Evolutionary conservation across 2,113 vertebrate genomes (phyloP).

Genomic region (Paramisgurnus dabryanus): DNA sequence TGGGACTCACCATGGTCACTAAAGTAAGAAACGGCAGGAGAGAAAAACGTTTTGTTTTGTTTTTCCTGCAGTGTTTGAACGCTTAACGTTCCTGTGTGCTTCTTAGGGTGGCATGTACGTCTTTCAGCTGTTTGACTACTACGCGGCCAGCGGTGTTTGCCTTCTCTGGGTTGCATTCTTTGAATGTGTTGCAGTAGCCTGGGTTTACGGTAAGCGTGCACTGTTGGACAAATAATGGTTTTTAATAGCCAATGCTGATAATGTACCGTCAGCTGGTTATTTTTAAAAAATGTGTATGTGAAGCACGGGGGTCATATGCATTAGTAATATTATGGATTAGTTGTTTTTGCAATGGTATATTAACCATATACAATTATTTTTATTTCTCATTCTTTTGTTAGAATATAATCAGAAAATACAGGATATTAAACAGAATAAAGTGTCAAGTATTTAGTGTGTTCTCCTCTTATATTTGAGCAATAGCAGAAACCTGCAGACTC

Average conservation of each 20-base stretch:
- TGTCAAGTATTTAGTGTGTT: no score
- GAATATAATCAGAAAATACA: no score
- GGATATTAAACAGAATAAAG: no score
- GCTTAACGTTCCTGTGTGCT: not conserved
- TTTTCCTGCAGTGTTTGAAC: not conserved
- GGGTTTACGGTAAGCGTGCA: slow-evolving; percentile 94
- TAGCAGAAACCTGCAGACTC: no score
- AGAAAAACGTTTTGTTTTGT: not conserved
- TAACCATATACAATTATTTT: no score
- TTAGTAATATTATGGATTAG: no score
- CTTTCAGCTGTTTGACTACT: slow-evolving; percentile 99
- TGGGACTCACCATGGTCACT: slow-evolving; percentile 98
- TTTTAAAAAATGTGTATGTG: no score
- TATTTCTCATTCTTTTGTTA: no score
- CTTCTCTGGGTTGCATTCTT: slow-evolving; percentile 99
- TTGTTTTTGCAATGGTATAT: no score
- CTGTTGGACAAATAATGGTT: not conserved
- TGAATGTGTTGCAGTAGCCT: slow-evolving; percentile 99
- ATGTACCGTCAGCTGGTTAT: not conserved
- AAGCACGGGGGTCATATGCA: no score
- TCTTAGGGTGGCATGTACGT: slow-evolving; percentile 98
- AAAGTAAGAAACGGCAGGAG: slow-evolving; percentile 79
- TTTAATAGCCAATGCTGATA: slow-evolving; percentile 13
- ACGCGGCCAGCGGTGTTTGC: slow-evolving; percentile 99
- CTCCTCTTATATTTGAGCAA: no score